Evolutionary conservation across 2,113 vertebrate genomes (phyloP).

Genomic region (Phyllostomus hastatus): DNA sequence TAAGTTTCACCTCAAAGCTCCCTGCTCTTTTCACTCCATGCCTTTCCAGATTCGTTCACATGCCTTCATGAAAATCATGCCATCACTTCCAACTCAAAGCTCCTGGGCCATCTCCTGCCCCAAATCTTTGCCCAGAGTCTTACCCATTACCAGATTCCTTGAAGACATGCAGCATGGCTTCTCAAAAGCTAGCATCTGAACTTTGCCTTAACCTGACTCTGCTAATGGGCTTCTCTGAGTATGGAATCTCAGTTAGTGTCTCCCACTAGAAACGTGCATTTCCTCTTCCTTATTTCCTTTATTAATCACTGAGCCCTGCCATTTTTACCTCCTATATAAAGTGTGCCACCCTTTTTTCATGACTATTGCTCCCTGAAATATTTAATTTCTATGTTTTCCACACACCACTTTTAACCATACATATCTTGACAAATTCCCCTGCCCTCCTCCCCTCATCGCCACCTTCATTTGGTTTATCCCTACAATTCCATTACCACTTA

Average conservation of each 20-base stretch:
- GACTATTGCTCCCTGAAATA: background rate
- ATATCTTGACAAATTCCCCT: background rate
- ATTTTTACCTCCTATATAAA: background rate
- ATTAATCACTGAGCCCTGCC: background rate
- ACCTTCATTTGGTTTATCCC: background rate
- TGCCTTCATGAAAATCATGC: background rate
- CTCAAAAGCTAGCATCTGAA: background rate
- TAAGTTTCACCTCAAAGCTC: background rate
- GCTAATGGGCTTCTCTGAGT: background rate
- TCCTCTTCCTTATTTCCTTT: background rate
- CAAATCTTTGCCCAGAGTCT: background rate
- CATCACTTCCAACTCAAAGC: background rate
- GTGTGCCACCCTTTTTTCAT: background rate
- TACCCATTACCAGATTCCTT: background rate
- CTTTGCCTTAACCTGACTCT: background rate
- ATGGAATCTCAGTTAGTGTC: background rate
- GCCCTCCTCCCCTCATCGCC: background rate
- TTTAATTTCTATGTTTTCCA: background rate
- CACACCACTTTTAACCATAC: background rate
- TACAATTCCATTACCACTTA: background rate
- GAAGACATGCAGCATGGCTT: rapidly evolving
- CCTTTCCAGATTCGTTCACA: background rate
- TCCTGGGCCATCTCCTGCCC: background rate
- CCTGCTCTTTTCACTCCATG: background rate
- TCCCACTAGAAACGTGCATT: background rate